These are phyloP conservation scores for Sinella curviseta DNA, from an alignment of 1,140 invertebrate species.

Conservation along the genomic window DNA sequence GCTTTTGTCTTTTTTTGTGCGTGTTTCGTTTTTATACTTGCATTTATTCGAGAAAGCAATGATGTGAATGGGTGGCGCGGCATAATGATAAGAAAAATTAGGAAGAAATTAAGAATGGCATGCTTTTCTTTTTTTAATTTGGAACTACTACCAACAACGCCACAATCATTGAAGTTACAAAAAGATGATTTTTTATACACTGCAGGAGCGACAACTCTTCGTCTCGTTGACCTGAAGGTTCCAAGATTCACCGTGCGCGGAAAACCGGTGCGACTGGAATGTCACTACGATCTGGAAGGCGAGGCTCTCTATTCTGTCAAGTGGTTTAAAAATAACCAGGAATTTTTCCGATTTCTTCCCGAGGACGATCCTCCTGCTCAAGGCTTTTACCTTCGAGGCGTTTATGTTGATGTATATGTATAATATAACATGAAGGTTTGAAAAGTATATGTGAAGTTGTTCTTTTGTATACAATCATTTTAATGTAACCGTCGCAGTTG, in stretches of 20 bases:
- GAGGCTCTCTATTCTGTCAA: conserved; percentile 74
- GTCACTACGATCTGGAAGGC: conserved; percentile 66
- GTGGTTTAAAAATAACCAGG: conserved; percentile 76
- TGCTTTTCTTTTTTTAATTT: no score
- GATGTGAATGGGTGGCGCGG: no score
- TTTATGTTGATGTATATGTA: conserved; percentile 67
- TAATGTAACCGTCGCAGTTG: no score
- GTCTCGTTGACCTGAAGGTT: conserved; percentile 55
- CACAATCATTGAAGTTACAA: not conserved
- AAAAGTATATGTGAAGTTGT: no score
- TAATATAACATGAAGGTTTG: no score
- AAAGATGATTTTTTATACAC: not conserved
- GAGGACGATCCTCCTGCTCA: conserved; percentile 65
- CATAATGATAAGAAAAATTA: no score
- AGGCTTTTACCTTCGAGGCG: conserved; percentile 64
- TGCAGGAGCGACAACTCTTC: not conserved
- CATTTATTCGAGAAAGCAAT: no score
- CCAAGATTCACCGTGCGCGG: conserved; percentile 68
- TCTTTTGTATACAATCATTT: no score
- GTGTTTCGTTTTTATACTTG: no score
- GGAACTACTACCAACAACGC: no score
- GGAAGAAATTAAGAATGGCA: no score
- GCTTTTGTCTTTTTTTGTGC: no score
- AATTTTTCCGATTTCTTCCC: conserved; percentile 77
- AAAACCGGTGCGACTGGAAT: conserved; percentile 62